phyloP scores from a whole-genome alignment of 2,797 vertebrate genomes.

The Pipistrellus pygmaeus region DNA sequence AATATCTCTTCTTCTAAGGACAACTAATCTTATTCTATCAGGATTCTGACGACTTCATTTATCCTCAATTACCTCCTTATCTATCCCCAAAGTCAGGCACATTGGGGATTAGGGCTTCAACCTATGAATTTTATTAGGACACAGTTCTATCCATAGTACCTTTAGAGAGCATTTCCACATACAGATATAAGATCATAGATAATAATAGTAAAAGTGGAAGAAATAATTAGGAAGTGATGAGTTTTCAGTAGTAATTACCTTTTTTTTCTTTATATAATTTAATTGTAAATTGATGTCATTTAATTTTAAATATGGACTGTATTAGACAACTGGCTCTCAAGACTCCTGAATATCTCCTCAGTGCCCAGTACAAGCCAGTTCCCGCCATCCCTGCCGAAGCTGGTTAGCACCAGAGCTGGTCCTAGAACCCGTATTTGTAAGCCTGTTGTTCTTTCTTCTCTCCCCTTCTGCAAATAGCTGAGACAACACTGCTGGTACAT shows the following conservation, averaged over 20 bases:
- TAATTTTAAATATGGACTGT: neutral
- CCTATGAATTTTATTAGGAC: neutral
- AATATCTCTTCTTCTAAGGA: neutral
- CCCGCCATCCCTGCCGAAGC: neutral
- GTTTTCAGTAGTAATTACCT: neutral
- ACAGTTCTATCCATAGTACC: neutral
- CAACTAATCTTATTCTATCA: neutral
- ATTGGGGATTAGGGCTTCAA: neutral
- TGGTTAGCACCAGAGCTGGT: neutral
- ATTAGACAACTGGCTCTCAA: neutral
- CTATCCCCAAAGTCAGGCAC: neutral
- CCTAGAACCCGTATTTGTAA: neutral
- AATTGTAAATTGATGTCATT: neutral
- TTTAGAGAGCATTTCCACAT: neutral
- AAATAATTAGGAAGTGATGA: neutral
- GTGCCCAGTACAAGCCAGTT: neutral
- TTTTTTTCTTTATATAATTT: neutral
- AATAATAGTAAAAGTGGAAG: neutral
- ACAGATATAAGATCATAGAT: neutral
- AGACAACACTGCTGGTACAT: neutral
- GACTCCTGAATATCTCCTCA: neutral
- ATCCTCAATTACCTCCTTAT: neutral
- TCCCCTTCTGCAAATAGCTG: neutral
- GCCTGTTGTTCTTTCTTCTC: neutral
- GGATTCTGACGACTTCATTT: neutral